A percentile compares a stretch with the other conserved stretches of the same genome.
Conservation (phyloP, 2,113 vertebrate genomes). For the Tachysurus fulvidraco region DNA sequence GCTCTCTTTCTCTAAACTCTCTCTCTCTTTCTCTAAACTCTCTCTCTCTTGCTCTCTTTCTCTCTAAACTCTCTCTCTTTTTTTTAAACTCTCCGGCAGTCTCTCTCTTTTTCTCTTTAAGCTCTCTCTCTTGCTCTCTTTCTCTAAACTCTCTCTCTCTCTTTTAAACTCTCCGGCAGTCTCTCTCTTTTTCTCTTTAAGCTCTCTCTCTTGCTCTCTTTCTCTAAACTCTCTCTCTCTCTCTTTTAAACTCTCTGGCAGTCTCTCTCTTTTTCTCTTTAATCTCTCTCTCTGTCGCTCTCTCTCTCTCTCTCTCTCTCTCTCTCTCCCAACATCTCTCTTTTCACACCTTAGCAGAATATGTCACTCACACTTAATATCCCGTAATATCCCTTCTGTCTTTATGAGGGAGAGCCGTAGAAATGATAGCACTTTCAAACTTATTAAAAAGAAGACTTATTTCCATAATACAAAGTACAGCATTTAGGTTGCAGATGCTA, state of each 20-base stretch:
- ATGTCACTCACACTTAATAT: slow-evolving; percentile 62
- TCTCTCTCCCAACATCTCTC: slow-evolving; percentile 28
- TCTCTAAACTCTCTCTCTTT: slow-evolving; percentile 12
- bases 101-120: slow-evolving; percentile 51
- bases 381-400: slow-evolving; percentile 69
- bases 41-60: background rate
- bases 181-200: slow-evolving; percentile 51
- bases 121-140: background rate
- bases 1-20: background rate
- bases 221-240: slow-evolving; percentile 3
- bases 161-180: slow-evolving; percentile 17
- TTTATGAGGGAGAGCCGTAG: slow-evolving; percentile 49
- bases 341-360: slow-evolving; percentile 64
- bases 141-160: slow-evolving; percentile 3
- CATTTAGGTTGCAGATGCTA: slow-evolving; percentile 64
- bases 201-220: background rate
- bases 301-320: background rate
- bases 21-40: slow-evolving; percentile 4
- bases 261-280: background rate
- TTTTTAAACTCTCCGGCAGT: too few relatives aligned
- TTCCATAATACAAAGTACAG: slow-evolving; percentile 67
- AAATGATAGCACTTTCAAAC: slow-evolving; percentile 43
- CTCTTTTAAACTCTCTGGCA: background rate
- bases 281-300: background rate
- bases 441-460: slow-evolving; percentile 72